These are phyloP conservation scores for Jaculus jaculus DNA, from an alignment of 2,113 vertebrate genomes.

Conservation along the genomic window DNA sequence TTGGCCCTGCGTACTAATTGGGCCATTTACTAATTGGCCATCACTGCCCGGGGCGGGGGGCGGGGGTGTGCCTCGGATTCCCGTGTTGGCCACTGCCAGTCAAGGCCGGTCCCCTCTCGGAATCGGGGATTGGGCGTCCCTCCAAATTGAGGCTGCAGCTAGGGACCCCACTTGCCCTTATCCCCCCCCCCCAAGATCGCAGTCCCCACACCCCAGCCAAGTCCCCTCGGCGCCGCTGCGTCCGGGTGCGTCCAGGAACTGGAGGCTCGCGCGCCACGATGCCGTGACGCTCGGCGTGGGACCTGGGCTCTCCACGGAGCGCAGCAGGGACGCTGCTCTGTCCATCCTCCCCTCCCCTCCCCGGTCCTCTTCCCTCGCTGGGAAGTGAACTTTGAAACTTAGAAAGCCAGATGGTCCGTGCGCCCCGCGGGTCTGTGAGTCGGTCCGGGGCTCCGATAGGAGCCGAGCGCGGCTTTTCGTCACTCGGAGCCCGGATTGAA, in stretches of 20 bases:
- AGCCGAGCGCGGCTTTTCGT: constrained; percentile 68
- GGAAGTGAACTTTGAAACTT: constrained; percentile 84
- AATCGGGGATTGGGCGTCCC: not conserved
- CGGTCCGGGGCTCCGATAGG: not conserved
- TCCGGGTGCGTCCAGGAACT: not conserved
- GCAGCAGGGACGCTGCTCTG: not conserved
- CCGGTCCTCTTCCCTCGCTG: not conserved
- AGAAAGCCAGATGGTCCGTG: not conserved
- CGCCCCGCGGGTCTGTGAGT: constrained; percentile 26
- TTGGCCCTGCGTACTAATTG: not conserved
- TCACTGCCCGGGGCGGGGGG: not conserved
- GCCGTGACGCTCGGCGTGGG: not conserved
- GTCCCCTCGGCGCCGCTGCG: not conserved
- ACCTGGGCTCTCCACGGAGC: not conserved
- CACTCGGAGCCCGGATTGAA: constrained; percentile 76
- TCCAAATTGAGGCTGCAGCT: not conserved
- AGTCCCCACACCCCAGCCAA: not conserved
- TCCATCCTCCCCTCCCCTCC: too few species aligned
- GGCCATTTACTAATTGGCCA: constrained; percentile 48
- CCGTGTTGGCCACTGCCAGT: not conserved
- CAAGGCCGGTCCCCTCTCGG: not conserved
- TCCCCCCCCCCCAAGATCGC: constrained; percentile 19
- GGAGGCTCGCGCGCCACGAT: not conserved
- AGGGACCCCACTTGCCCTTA: not conserved
- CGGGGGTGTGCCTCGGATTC: not conserved